Conservation (phyloP, 2,797 vertebrate genomes). For the Bucorvus abyssinicus region DNA sequence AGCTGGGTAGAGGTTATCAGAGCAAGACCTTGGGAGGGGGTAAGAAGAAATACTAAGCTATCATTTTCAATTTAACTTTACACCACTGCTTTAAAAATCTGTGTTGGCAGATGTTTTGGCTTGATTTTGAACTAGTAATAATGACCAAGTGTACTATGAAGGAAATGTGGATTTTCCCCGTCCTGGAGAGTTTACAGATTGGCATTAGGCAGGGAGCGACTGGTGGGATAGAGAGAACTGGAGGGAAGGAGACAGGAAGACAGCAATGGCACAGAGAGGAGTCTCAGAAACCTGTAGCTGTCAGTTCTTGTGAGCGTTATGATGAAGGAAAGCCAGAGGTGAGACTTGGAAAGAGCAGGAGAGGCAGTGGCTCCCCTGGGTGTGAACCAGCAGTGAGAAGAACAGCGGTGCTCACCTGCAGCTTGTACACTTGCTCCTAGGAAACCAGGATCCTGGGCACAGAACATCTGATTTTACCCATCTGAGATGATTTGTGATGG, state of each 20-base stretch:
- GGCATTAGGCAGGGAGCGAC: neutral
- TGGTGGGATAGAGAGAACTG: neutral
- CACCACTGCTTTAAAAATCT: slow-evolving; percentile 41
- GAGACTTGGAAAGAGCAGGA: neutral
- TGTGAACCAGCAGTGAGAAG: neutral
- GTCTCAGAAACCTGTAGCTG: neutral
- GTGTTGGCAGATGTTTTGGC: neutral
- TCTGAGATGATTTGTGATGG: slow-evolving; percentile 32
- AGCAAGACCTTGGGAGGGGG: slow-evolving; percentile 34
- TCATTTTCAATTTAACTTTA: slow-evolving; percentile 55
- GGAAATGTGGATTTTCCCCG: neutral
- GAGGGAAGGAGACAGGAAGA: neutral
- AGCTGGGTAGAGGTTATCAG: slow-evolving; percentile 36
- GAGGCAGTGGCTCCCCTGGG: neutral
- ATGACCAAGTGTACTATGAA: neutral
- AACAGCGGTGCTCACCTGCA: neutral
- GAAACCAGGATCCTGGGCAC: neutral
- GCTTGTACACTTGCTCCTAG: rapidly evolving
- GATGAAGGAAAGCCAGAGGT: neutral
- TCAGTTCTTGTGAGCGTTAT: neutral
- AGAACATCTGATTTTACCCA: neutral
- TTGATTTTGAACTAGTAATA: neutral
- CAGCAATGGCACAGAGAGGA: neutral
- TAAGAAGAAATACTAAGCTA: slow-evolving; percentile 29
- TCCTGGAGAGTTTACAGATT: neutral